Conservation (phyloP, 2,888 invertebrate genomes). For the Spialia ferax region DNA sequence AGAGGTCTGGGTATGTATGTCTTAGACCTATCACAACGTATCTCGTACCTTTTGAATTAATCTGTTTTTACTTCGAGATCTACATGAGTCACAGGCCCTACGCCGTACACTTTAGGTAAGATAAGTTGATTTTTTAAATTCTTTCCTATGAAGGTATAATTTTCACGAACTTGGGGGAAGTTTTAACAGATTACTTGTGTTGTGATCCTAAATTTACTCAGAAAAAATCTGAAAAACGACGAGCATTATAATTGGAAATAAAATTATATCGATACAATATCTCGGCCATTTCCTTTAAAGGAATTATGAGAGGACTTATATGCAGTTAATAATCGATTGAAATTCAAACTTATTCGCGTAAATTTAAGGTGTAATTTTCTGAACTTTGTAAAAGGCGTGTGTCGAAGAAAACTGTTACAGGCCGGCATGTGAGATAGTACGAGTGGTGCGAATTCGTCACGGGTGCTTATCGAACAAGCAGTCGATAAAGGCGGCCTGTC, state of each 20-base stretch:
- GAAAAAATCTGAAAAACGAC: constrained; percentile 31
- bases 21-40: too few relatives aligned
- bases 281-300: constrained; percentile 62
- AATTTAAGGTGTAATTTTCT: constrained; percentile 26
- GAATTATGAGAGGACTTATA: constrained; percentile 43
- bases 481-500: constrained; percentile 80
- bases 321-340: not conserved
- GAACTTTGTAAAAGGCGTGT: constrained; percentile 38
- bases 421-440: constrained; percentile 57
- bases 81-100: too few relatives aligned
- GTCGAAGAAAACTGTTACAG: constrained; percentile 47
- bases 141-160: too few relatives aligned
- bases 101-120: too few relatives aligned
- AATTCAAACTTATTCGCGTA: constrained; percentile 49
- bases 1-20: too few relatives aligned
- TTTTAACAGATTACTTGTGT: constrained; percentile 31
- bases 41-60: too few relatives aligned
- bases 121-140: too few relatives aligned
- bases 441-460: constrained; percentile 84
- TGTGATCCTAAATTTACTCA: constrained; percentile 32
- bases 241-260: constrained; percentile 77
- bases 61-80: too few relatives aligned
- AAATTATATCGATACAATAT: constrained; percentile 78
- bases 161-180: not conserved
- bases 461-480: constrained; percentile 83